Conservation (phyloP, 1,140 invertebrate species). For the Drosophila nasuta region DNA sequence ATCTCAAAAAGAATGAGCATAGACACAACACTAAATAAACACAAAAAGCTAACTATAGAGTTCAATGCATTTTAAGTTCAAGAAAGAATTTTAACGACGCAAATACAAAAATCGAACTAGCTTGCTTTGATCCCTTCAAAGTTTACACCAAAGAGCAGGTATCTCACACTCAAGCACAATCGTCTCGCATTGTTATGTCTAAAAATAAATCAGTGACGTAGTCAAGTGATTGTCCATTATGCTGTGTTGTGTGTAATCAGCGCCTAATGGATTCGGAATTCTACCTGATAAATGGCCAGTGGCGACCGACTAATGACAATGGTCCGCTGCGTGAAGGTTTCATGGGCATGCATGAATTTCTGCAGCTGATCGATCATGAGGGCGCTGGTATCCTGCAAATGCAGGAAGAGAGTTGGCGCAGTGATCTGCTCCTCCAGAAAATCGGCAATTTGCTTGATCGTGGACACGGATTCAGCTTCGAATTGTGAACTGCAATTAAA, state of each 20-base stretch:
- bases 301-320: conserved; percentile 79
- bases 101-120: too few species aligned
- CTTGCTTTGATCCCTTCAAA: too few species aligned
- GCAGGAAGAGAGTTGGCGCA: conserved; percentile 67
- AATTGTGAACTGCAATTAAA: conserved; percentile 67
- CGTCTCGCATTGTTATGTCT: not conserved
- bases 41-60: too few species aligned
- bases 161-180: too few species aligned
- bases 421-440: conserved; percentile 65
- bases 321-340: conserved; percentile 68
- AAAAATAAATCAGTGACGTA: not conserved
- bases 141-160: too few species aligned
- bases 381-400: conserved; percentile 74
- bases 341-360: conserved; percentile 62
- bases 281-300: conserved; percentile 77
- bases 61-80: too few species aligned
- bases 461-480: conserved; percentile 70
- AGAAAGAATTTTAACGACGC: too few species aligned
- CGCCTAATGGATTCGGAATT: not conserved
- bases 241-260: not conserved
- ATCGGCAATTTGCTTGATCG: conserved; percentile 65
- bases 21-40: too few species aligned
- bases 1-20: too few species aligned
- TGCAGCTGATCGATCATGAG: conserved; percentile 74
- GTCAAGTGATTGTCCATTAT: not conserved